Conservation (phyloP, 2,113 vertebrate species). For the Pedionomus torquatus region DNA sequence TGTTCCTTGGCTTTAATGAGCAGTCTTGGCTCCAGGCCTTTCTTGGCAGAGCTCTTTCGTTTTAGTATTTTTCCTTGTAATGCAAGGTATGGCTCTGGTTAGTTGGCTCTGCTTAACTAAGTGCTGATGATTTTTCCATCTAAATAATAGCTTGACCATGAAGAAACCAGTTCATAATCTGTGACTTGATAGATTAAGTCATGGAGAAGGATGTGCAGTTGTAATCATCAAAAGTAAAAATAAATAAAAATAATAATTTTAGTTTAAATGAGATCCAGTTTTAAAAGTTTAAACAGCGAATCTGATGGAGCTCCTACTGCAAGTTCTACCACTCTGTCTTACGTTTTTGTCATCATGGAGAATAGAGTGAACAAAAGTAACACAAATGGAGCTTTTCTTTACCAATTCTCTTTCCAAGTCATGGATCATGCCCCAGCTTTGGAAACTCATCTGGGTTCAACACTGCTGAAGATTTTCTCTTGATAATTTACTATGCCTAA, state of each 20-base stretch:
- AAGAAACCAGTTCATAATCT: constrained; percentile 32
- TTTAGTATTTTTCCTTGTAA: constrained; percentile 37
- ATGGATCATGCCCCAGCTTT: not conserved
- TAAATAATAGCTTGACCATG: constrained; percentile 53
- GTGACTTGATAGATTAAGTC: constrained; percentile 12
- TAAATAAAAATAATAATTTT: not conserved
- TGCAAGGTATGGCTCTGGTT: constrained; percentile 30
- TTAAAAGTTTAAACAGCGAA: not conserved
- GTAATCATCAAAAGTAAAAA: not conserved
- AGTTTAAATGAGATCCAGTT: not conserved
- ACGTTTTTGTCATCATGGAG: not conserved
- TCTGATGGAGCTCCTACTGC: not conserved
- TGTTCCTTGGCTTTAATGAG: constrained; percentile 15
- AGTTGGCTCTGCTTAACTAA: constrained; percentile 32
- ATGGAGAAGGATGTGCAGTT: not conserved
- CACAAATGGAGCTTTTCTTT: not conserved
- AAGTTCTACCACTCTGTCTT: not conserved
- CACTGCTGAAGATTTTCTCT: not conserved
- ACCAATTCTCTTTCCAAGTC: not conserved
- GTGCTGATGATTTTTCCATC: constrained; percentile 36
- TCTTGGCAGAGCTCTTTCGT: constrained; percentile 33
- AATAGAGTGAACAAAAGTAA: not conserved
- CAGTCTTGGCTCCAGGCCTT: not conserved
- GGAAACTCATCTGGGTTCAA: not conserved
- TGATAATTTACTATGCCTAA: not conserved